These are phyloP conservation scores for Zaprionus davidi DNA, from an alignment of 1,140 invertebrate genomes.

Conservation along the genomic window DNA sequence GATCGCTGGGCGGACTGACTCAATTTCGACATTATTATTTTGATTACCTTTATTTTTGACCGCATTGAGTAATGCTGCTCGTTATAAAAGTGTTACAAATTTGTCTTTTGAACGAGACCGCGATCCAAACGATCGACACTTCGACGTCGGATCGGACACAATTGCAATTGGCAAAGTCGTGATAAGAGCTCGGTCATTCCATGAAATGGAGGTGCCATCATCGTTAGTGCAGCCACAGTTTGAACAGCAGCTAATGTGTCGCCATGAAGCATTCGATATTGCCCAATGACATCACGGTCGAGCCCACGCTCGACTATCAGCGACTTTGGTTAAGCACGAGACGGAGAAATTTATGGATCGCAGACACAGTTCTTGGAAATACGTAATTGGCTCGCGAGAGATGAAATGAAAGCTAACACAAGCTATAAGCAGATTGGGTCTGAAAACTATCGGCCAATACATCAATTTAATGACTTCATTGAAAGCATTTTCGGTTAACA, in stretches of 20 bases:
- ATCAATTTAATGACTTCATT: conserved; percentile 81
- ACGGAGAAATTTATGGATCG: conserved; percentile 32
- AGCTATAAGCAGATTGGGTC: conserved; percentile 50
- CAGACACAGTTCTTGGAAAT: conserved; percentile 64
- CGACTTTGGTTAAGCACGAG: background rate
- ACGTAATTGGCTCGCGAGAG: conserved; percentile 66
- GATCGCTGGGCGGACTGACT: conserved; percentile 18
- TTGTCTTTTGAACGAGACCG: conserved; percentile 19
- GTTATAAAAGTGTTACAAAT: conserved; percentile 78
- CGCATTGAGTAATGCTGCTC: conserved; percentile 50
- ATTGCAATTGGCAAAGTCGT: conserved; percentile 34
- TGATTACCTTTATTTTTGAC: conserved; percentile 32
- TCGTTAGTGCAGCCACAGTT: background rate
- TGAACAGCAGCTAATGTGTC: background rate
- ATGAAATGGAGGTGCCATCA: conserved; percentile 26
- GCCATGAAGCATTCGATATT: background rate
- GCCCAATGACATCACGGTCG: conserved; percentile 48
- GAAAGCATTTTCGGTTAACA: conserved; percentile 66
- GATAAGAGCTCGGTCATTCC: conserved; percentile 14
- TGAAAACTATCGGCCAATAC: conserved; percentile 70
- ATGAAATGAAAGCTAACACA: conserved; percentile 33
- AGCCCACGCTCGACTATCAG: conserved; percentile 29
- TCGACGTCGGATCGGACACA: background rate
- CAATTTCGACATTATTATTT: conserved; percentile 59
- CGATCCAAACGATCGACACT: background rate